phyloP scores from a whole-genome alignment of 2,113 vertebrate genomes.

The Dicrurus megarhynchus region DNA sequence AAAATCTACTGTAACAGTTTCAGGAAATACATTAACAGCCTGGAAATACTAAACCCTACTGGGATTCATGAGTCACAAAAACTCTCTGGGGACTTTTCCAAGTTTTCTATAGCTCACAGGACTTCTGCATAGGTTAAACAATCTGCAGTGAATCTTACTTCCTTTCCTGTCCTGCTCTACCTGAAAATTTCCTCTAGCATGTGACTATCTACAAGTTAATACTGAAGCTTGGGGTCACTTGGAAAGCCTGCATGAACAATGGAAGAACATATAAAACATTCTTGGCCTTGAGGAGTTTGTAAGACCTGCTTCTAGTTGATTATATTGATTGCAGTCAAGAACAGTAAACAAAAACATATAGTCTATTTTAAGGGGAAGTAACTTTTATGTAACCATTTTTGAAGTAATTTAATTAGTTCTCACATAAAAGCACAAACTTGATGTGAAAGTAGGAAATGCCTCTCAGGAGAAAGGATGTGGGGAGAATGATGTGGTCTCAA shows the following conservation, averaged over 20 bases:
- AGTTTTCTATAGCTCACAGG: neutral
- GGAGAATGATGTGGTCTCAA: neutral
- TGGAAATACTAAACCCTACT: neutral
- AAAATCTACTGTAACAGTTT: neutral
- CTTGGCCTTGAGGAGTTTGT: neutral
- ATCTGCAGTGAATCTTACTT: neutral
- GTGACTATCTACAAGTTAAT: neutral
- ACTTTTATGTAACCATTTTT: neutral
- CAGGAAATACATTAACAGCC: neutral
- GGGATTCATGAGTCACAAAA: neutral
- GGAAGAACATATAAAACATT: neutral
- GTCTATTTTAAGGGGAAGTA: neutral
- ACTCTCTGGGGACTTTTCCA: neutral
- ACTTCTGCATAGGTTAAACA: neutral
- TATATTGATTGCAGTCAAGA: neutral
- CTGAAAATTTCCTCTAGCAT: neutral
- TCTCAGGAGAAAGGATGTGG: neutral
- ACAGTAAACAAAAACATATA: neutral
- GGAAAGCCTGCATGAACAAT: neutral
- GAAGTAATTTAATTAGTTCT: neutral
- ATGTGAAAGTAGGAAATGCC: neutral
- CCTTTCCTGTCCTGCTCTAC: neutral
- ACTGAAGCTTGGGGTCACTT: neutral
- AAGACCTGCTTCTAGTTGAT: neutral
- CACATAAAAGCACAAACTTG: neutral